Evolutionary conservation across 2,113 vertebrate species (phyloP).

Genomic region (Mustela lutreola): DNA sequence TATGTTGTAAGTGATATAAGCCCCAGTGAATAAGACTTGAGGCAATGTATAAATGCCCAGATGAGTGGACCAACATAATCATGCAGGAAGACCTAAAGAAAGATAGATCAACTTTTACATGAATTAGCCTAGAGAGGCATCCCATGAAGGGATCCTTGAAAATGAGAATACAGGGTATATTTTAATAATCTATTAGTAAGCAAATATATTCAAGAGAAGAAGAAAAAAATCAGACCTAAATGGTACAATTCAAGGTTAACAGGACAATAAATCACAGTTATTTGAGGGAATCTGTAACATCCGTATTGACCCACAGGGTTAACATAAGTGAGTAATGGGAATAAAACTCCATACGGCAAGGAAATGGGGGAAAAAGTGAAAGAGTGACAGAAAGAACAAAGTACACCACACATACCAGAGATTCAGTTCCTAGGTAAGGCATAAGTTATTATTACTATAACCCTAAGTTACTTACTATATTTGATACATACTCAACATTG

Average conservation of each 20-base stretch:
- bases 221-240: neutral
- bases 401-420: neutral
- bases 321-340: neutral
- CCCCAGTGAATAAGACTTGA: neutral
- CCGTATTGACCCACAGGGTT: neutral
- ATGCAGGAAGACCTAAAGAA: neutral
- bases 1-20: neutral
- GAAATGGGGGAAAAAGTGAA: neutral
- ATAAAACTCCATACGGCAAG: neutral
- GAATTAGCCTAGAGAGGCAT: neutral
- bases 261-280: neutral
- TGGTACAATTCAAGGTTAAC: constrained; percentile 17
- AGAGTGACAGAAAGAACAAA: neutral
- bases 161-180: neutral
- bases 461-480: neutral
- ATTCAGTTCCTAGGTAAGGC: neutral
- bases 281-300: neutral
- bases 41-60: neutral
- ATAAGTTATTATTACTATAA: neutral
- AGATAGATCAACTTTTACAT: neutral
- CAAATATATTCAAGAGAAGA: constrained; percentile 3
- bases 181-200: constrained; percentile 45
- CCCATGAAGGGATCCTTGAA: neutral
- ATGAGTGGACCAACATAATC: neutral
- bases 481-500: neutral